Base-by-base conservation (phyloP, 2,888 invertebrate genomes). In the Apodemia hepburni region DNA sequence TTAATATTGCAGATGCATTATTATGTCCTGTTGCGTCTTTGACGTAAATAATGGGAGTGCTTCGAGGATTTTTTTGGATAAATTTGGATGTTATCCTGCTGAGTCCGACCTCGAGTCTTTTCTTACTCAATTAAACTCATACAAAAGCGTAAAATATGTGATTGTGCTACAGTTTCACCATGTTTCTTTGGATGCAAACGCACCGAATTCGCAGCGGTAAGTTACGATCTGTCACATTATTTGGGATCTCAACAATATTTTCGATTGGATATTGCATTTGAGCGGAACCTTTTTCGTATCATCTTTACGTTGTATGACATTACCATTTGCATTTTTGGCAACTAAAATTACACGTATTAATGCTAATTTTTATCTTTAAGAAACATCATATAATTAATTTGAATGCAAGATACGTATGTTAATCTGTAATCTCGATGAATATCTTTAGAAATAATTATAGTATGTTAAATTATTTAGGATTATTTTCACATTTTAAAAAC, bases 81-180 rank as follows among this genome's bases (percentile, higher is more conserved):
- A 86, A 87, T 87, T 86, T 84, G 82, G 84, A 82, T 78, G 86
- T 84, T 78, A 82, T 82, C 89, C 88, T 82, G 89, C 89, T 89
- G 90, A 63, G 88, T 81, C 75, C 78, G 75, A 76, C 75, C 75
- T 74, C 75, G 70, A 73, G 75, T 82, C 83, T 84, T 84, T 84
- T 87, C 87, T 87, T 87, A 77, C 85, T 84, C 87, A 89, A 90
- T 89, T 89, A 88, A 85, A 84, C 78, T 81, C 81, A 76, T 87
- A 83, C 86, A 82, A 86, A 87, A 85, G 84, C 80, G 82, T 88
- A 87, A 89, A 82, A 84, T 90, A 89, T 89, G 87, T 85, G 84
- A 84, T 76, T 85, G 79, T 87, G 87, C 74, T 89, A 87, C 85
- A 86, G 84, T 86, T 87, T 84, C 81, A 74, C 76, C 75, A 72